phyloP scores from a whole-genome alignment of 2,113 vertebrate genomes.

The Mugil cephalus region DNA sequence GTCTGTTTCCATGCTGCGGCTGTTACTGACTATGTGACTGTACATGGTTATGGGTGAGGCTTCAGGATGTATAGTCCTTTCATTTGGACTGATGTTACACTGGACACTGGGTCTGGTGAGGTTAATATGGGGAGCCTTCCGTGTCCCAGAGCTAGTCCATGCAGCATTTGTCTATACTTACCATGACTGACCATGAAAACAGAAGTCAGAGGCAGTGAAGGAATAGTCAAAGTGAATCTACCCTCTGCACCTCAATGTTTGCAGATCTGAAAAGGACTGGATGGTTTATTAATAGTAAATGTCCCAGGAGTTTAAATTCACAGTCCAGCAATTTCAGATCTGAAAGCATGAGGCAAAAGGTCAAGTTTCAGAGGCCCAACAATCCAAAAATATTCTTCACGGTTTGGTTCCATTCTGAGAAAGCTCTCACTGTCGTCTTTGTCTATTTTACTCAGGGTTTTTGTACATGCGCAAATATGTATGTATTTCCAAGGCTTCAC shows the following conservation, averaged over 20 bases:
- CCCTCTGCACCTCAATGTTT: slow-evolving; percentile 28
- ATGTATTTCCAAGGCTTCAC: slow-evolving; percentile 22
- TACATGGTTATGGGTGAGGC: slow-evolving; percentile 59
- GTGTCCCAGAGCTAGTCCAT: slow-evolving; percentile 69
- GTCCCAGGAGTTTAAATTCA: too few species aligned
- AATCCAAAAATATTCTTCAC: slow-evolving; percentile 22
- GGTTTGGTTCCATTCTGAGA: slow-evolving; percentile 55
- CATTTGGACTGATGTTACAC: slow-evolving; percentile 26
- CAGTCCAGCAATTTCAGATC: slow-evolving; percentile 22
- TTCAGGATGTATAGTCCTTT: slow-evolving; percentile 10
- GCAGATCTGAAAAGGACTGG: slow-evolving; percentile 25
- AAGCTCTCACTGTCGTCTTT: slow-evolving; percentile 33
- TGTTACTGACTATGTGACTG: slow-evolving; percentile 63
- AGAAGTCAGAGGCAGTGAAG: slow-evolving; percentile 75
- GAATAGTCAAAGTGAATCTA: slow-evolving; percentile 26
- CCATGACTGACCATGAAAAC: slow-evolving; percentile 56
- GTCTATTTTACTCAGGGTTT: slow-evolving; percentile 11
- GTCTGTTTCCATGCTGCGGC: slow-evolving; percentile 71
- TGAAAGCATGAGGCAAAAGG: slow-evolving; percentile 43
- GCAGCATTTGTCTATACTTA: slow-evolving; percentile 79
- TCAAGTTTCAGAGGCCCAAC: slow-evolving; percentile 12
- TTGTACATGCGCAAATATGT: neutral
- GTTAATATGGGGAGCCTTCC: slow-evolving; percentile 64
- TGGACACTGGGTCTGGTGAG: slow-evolving; percentile 50
- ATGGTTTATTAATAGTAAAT: neutral